Evolutionary conservation across 53 echinoderm and acorn worm species (phyloP).

Genomic region (Holothuria leucospilota): DNA sequence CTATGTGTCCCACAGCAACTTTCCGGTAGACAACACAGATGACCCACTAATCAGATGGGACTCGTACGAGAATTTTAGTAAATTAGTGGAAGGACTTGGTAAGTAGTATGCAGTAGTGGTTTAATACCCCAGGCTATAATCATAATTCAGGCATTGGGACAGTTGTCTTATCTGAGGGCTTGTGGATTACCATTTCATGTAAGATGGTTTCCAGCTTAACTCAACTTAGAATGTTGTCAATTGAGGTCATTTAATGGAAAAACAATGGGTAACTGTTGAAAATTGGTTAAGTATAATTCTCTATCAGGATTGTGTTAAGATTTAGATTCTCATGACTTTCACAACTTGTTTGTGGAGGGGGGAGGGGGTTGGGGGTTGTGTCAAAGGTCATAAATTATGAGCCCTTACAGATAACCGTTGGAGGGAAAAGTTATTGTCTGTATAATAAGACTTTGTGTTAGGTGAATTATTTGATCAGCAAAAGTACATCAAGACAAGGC

Average conservation of each 20-base stretch:
- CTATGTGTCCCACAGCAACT: conserved; percentile 70
- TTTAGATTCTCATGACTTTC: no score
- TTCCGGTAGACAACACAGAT: conserved; percentile 81
- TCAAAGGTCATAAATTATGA: no score
- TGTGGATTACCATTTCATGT: background rate
- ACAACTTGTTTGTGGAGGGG: no score
- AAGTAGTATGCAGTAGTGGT: background rate
- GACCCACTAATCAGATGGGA: conserved; percentile 93
- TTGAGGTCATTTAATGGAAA: background rate
- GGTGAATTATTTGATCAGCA: no score
- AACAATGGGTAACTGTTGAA: background rate
- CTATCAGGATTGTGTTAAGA: no score
- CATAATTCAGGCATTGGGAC: background rate
- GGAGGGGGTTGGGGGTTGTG: no score
- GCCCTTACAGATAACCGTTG: no score
- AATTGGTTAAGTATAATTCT: no score
- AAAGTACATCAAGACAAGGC: no score
- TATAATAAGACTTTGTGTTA: no score
- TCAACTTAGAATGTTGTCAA: background rate
- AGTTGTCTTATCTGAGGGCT: no score
- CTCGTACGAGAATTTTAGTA: conserved; percentile 90
- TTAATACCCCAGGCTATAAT: background rate
- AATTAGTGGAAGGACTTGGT: conserved; percentile 79
- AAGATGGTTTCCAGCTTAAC: background rate
- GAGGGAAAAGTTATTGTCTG: no score